phyloP scores from a whole-genome alignment of 2,888 invertebrate genomes.

The Metallyticus violacea region DNA sequence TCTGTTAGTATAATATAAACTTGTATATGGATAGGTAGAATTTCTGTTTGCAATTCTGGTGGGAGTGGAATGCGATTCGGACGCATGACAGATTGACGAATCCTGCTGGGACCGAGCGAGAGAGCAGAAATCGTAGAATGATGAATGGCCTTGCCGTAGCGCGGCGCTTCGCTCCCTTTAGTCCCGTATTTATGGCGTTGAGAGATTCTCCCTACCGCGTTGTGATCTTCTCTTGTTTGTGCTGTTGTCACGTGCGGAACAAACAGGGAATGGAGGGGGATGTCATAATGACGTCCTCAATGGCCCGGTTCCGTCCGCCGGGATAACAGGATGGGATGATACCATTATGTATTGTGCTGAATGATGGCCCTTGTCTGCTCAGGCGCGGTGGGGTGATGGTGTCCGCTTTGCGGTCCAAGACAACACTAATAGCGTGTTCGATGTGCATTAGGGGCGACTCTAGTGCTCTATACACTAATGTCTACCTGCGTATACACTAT shows the following conservation, averaged over 20 bases:
- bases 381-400: neutral
- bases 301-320: constrained; percentile 6
- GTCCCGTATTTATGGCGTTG: constrained; percentile 1
- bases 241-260: constrained; percentile 8
- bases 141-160: neutral
- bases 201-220: constrained; percentile 1
- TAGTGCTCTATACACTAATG: neutral
- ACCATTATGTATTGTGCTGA: neutral
- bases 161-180: neutral
- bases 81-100: neutral
- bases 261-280: no score
- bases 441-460: neutral
- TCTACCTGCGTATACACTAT: neutral
- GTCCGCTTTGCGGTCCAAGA: neutral
- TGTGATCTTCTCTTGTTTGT: constrained; percentile 11
- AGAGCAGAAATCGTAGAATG: neutral
- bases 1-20: no score
- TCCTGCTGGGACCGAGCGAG: neutral
- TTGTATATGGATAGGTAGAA: neutral
- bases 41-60: neutral
- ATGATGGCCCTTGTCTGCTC: neutral
- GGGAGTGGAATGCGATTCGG: neutral
- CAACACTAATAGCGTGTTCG: neutral
- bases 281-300: constrained; percentile 17
- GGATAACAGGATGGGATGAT: constrained; percentile 17